Evolutionary conservation across 2,888 invertebrate genomes (phyloP).

Genomic region (Sarcophaga caerulescens): DNA sequence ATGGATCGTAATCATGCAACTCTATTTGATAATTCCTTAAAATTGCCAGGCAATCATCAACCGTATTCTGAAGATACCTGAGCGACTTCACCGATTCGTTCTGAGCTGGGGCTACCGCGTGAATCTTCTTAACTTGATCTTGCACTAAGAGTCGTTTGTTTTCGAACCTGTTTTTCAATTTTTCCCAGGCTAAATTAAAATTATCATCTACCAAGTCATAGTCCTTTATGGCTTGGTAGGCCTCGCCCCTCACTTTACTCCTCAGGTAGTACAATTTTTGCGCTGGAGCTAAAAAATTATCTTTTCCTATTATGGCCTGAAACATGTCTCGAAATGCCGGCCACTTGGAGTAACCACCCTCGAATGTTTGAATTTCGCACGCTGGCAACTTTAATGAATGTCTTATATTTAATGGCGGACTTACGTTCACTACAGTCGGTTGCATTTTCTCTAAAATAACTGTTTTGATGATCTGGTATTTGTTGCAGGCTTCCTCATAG

Average conservation of each 20-base stretch:
- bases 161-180: not conserved
- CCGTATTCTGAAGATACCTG: not conserved
- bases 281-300: too few relatives aligned
- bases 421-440: too few relatives aligned
- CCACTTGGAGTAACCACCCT: too few relatives aligned
- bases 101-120: not conserved
- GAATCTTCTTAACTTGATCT: not conserved
- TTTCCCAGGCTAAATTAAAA: not conserved
- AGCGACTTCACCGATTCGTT: not conserved
- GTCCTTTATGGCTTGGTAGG: constrained; percentile 1
- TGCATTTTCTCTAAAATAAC: too few relatives aligned
- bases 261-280: not conserved
- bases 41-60: not conserved
- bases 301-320: too few relatives aligned
- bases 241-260: constrained; percentile 3
- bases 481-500: not conserved
- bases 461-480: not conserved
- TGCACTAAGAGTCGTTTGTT: not conserved
- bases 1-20: not conserved
- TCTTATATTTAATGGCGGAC: too few relatives aligned
- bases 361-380: too few relatives aligned
- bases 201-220: constrained; percentile 10
- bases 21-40: not conserved
- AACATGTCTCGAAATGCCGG: too few relatives aligned
- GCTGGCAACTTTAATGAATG: too few relatives aligned